A percentile compares a stretch with the other conserved stretches of the same genome.
Evolutionary conservation across 1,140 invertebrate species (phyloP).

Genomic region (Brachionus rotundiformis): DNA sequence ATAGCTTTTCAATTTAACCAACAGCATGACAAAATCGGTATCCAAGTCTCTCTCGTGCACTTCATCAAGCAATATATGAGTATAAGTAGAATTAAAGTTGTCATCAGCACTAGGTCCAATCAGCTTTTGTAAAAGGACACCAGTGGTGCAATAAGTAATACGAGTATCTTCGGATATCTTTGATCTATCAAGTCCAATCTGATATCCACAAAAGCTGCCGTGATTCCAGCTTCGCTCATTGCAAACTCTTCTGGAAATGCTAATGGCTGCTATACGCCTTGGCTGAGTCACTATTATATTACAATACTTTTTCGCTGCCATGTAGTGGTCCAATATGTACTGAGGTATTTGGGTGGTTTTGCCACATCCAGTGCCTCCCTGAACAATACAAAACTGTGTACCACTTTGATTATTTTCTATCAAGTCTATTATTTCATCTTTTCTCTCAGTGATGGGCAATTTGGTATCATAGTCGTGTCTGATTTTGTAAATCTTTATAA

Average conservation of each 20-base stretch:
- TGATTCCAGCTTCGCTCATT: conserved; percentile 59
- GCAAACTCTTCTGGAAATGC: conserved; percentile 61
- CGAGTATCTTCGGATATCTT: conserved; percentile 57
- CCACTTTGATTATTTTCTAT: conserved; percentile 56
- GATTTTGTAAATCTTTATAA: not conserved
- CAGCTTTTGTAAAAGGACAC: conserved; percentile 62
- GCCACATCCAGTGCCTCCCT: conserved; percentile 61
- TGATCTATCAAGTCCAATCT: conserved; percentile 56
- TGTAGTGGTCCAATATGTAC: conserved; percentile 63
- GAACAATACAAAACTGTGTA: conserved; percentile 60
- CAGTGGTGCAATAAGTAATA: conserved; percentile 63
- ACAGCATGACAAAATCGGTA: conserved; percentile 60
- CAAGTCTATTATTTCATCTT: conserved; percentile 54
- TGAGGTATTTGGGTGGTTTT: conserved; percentile 64
- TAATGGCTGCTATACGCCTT: conserved; percentile 62
- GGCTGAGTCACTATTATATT: conserved; percentile 65
- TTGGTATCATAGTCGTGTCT: conserved; percentile 42
- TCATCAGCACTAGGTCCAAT: conserved; percentile 60
- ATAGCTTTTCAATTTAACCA: conserved; percentile 60
- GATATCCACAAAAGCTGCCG: conserved; percentile 62
- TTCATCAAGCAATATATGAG: conserved; percentile 65
- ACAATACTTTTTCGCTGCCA: conserved; percentile 58
- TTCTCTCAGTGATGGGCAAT: conserved; percentile 48
- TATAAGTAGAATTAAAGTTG: conserved; percentile 56
- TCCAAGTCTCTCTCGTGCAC: conserved; percentile 64